Base-by-base conservation (phyloP, 1,140 invertebrate species). In the Platyura marginata region DNA sequence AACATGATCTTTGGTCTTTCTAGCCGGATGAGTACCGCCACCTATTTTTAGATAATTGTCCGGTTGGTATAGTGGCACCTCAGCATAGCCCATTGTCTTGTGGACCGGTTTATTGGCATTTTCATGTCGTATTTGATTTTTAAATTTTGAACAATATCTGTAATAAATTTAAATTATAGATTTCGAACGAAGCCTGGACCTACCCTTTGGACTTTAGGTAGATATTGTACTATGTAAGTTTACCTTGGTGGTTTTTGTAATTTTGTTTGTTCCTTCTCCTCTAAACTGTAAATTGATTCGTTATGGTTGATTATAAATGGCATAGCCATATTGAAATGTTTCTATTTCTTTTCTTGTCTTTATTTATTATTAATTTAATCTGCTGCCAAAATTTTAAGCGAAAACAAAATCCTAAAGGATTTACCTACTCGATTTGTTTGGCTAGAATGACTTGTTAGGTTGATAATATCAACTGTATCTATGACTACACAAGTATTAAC, bases 61-160 rank as follows among this genome's bases (percentile, higher is more conserved):
- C 0, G 75, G 74, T 29, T 64, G 52, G 46, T 66, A 64, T 0
- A 69, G 42, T 6, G 68, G 65, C 9, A 67, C 63, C 47, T 69
- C 65, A 2, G 74, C 67, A 43, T 69, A 66, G 3, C 75, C 75
- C 59, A 78, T 70, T 3, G 70, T 72, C 39, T 65, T 64, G 46
- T 69, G 68, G 15, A 48, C 45, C 11, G 49, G 47, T 51, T 59
- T 55, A 37, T 52, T 50, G 21, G 57, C 49, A 2, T 53, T 53
- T 3, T 60, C 23, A 10, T 60, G 35, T 6, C 49, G 49, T 3
- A 52, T 49, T 11, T 51, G 52, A 43, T 51, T 53, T 11, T 45
- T 20, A 5, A 54, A 45, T 39, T 53, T 20, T 1, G 55, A 25
- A 10, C 51, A 32, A 1, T 51, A 47, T 8, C 48, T 45, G 39